phyloP scores from a whole-genome alignment of 2,888 invertebrate genomes.

The Carterocephalus palaemon region DNA sequence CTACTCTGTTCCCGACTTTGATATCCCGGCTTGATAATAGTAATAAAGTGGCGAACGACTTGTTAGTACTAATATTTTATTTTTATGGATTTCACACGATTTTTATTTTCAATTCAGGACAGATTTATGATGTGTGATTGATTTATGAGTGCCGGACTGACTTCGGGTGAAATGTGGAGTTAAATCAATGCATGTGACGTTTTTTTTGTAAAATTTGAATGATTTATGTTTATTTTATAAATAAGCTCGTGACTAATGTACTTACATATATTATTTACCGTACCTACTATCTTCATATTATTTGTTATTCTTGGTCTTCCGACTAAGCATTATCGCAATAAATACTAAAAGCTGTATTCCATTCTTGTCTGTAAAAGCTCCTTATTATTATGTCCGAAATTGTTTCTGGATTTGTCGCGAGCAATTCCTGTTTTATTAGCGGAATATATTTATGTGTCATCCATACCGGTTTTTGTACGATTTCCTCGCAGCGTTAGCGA shows the following conservation, averaged over 20 bases:
- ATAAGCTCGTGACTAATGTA: no score
- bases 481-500: slow-evolving; percentile 2
- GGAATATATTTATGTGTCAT: slow-evolving; percentile 1
- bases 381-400: slow-evolving; percentile 8
- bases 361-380: no score
- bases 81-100: slow-evolving; percentile 16
- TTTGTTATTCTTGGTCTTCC: no score
- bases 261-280: no score
- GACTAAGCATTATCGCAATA: slow-evolving; percentile 3
- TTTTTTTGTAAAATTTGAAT: no score
- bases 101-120: slow-evolving; percentile 24
- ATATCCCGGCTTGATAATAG: slow-evolving; percentile 33
- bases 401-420: slow-evolving; percentile 1
- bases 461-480: background rate
- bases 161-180: slow-evolving; percentile 12
- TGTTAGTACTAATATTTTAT: slow-evolving; percentile 21
- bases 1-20: slow-evolving; percentile 45
- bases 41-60: slow-evolving; percentile 10
- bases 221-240: no score
- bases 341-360: no score
- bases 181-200: slow-evolving; percentile 16
- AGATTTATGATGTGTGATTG: slow-evolving; percentile 24
- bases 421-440: slow-evolving; percentile 9
- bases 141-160: slow-evolving; percentile 20
- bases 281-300: no score